Conservation (phyloP, 2,113 vertebrate genomes). For the Henicopernis longicauda region DNA sequence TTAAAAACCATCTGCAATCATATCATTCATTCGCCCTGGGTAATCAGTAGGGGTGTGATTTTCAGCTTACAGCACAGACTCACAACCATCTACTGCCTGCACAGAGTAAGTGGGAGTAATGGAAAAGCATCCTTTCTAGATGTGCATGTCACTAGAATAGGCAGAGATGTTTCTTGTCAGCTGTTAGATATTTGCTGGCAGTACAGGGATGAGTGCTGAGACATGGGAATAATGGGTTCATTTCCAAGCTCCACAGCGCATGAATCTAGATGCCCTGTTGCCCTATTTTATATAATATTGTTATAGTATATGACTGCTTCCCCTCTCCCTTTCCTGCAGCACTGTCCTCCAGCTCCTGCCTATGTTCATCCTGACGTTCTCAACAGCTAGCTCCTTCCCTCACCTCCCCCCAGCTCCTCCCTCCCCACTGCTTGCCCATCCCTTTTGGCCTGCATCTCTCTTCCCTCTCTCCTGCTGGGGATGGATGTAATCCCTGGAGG, state of each 20-base stretch:
- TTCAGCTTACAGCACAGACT: background rate
- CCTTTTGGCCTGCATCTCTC: background rate
- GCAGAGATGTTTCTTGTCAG: background rate
- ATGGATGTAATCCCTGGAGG: background rate
- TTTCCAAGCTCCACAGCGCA: background rate
- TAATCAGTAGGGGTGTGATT: background rate
- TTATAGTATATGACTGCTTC: background rate
- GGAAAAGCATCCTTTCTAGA: background rate
- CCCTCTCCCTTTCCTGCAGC: background rate
- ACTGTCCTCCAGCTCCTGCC: background rate
- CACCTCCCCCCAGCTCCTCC: background rate
- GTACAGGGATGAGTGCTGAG: background rate
- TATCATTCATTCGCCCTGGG: background rate
- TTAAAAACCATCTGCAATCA: background rate
- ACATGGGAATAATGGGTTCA: background rate
- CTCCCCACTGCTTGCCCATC: background rate
- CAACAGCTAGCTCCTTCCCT: background rate
- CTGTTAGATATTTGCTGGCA: slow-evolving; percentile 18
- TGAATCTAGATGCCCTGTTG: background rate
- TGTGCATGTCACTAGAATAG: background rate
- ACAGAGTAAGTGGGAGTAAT: background rate
- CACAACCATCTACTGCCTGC: background rate
- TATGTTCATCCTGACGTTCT: background rate
- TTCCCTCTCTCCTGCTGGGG: background rate
- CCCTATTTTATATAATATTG: background rate